These are phyloP conservation scores for Cygnus buccinator DNA, from an alignment of 2,113 vertebrate genomes.

Conservation along the genomic window DNA sequence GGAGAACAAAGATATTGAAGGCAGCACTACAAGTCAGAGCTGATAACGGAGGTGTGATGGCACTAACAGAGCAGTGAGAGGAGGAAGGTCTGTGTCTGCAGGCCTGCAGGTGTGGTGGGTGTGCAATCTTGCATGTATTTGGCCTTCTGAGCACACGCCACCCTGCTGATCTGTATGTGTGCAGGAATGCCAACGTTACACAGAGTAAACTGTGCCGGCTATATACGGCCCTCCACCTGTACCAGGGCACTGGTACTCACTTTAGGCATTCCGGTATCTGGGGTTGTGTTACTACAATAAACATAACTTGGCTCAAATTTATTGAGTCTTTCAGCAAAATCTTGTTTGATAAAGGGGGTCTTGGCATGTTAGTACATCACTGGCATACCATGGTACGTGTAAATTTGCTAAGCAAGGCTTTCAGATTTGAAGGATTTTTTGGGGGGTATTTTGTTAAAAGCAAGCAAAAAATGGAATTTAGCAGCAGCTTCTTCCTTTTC, in stretches of 20 bases:
- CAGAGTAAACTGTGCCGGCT: neutral
- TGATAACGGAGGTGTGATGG: neutral
- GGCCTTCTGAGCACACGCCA: neutral
- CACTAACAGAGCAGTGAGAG: neutral
- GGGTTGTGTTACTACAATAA: neutral
- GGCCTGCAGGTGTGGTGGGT: neutral
- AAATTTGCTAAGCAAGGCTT: neutral
- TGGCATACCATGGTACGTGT: neutral
- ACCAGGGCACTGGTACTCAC: neutral
- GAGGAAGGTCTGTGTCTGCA: neutral
- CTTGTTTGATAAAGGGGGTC: neutral
- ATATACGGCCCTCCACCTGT: neutral
- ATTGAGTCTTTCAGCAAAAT: neutral
- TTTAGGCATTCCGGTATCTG: neutral
- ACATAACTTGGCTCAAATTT: neutral
- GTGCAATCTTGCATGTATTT: neutral
- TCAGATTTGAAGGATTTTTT: neutral
- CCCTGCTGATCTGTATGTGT: neutral
- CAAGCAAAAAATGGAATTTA: neutral
- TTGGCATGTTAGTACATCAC: neutral
- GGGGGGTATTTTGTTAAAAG: neutral
- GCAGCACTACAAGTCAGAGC: neutral
- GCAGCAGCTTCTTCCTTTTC: neutral
- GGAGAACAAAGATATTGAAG: neutral
- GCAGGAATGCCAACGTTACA: neutral